Evolutionary conservation across 2,888 invertebrate species (phyloP).

Genomic region (Clitarchus hookeri): DNA sequence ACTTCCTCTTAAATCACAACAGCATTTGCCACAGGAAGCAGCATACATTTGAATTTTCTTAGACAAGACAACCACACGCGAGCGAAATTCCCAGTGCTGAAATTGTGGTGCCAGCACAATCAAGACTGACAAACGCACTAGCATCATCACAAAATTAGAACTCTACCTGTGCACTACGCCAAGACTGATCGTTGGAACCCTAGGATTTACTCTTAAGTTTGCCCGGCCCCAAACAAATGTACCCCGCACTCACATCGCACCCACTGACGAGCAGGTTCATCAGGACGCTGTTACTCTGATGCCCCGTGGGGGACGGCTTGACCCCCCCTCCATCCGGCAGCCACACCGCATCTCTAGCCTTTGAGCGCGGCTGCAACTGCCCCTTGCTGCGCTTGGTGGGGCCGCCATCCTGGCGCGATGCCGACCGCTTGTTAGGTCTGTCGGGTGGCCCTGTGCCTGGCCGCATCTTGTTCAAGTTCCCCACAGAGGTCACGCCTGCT

Average conservation of each 20-base stretch:
- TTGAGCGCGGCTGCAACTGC: background rate
- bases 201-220: background rate
- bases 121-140: no score
- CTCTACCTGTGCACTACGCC: no score
- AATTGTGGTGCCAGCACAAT: no score
- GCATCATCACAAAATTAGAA: no score
- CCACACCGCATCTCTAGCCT: conserved; percentile 27
- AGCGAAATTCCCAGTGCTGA: no score
- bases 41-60: no score
- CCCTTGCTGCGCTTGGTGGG: background rate
- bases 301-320: background rate
- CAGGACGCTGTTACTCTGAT: conserved; percentile 75
- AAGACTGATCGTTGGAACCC: no score
- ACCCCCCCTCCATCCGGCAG: conserved; percentile 35
- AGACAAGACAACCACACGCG: no score
- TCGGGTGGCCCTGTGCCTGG: conserved; percentile 22
- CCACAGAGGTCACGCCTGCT: background rate
- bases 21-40: no score
- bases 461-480: conserved; percentile 12
- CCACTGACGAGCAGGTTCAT: conserved; percentile 95
- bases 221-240: conserved; percentile 68
- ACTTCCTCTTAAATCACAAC: no score
- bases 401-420: background rate
- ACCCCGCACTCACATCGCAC: conserved; percentile 92
- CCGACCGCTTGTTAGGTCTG: conserved; percentile 27